phyloP scores from a whole-genome alignment of 1,140 invertebrate species.

The Lepidurus packardi region DNA sequence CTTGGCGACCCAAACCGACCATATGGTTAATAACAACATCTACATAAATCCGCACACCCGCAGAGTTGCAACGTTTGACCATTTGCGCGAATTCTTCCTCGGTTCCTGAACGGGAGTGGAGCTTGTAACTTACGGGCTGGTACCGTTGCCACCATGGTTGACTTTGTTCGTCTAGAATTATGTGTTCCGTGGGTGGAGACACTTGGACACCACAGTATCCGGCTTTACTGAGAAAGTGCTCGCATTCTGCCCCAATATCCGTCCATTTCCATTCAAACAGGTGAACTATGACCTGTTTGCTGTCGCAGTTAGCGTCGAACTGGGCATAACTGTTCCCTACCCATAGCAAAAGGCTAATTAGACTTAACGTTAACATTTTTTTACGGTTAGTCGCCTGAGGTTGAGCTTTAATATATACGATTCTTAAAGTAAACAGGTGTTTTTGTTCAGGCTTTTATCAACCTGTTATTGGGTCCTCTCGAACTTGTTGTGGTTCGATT shows the following conservation, averaged over 20 bases:
- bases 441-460: too few species aligned
- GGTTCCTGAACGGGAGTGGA: slow-evolving; percentile 50
- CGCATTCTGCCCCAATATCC: slow-evolving; percentile 52
- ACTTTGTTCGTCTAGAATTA: slow-evolving; percentile 31
- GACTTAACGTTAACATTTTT: not conserved
- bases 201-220: slow-evolving; percentile 47
- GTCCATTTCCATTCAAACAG: slow-evolving; percentile 52
- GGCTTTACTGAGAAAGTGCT: slow-evolving; percentile 48
- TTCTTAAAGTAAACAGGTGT: not conserved
- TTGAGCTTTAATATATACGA: not conserved
- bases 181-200: slow-evolving; percentile 35
- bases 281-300: slow-evolving; percentile 41
- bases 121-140: slow-evolving; percentile 55
- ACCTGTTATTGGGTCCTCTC: too few species aligned
- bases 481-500: too few species aligned
- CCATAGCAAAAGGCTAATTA: not conserved
- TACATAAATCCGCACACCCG: slow-evolving; percentile 65
- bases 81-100: slow-evolving; percentile 50
- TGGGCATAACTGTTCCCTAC: not conserved
- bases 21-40: slow-evolving; percentile 87
- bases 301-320: slow-evolving; percentile 33
- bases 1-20: slow-evolving; percentile 54
- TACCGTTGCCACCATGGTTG: slow-evolving; percentile 53
- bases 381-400: not conserved
- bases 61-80: slow-evolving; percentile 53